Evolutionary conservation across 2,888 invertebrate genomes (phyloP).

Genomic region (Hirtodrosophila confusa): DNA sequence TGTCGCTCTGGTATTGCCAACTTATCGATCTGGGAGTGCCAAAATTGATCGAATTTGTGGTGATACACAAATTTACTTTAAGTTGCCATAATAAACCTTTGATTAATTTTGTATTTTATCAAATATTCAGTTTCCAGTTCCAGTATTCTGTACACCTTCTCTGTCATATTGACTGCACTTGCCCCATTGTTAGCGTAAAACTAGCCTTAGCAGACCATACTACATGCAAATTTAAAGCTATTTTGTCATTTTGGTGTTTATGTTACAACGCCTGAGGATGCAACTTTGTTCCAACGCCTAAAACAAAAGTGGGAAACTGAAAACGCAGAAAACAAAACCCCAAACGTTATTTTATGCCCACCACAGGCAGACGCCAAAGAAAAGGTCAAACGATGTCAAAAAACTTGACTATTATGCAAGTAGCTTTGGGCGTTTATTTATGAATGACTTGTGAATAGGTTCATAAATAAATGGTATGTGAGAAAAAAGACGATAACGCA

Average conservation of each 20-base stretch:
- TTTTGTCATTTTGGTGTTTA: constrained; percentile 22
- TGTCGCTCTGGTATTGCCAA: not conserved
- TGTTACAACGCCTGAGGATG: constrained; percentile 29
- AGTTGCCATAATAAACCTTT: no score
- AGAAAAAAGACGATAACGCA: no score
- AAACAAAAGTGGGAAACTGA: constrained; percentile 8
- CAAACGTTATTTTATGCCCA: constrained; percentile 10
- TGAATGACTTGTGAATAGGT: constrained; percentile 16
- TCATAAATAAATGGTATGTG: not conserved
- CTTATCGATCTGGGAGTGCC: not conserved
- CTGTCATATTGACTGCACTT: no score
- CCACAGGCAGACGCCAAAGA: constrained; percentile 19
- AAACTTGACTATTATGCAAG: constrained; percentile 40
- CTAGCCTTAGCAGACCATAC: constrained; percentile 8
- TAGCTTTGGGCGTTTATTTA: constrained; percentile 5
- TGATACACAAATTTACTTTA: no score
- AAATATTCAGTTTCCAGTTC: no score
- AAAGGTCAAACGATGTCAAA: constrained; percentile 53
- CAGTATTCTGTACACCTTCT: no score
- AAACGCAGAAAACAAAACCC: constrained; percentile 15
- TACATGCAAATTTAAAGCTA: constrained; percentile 26
- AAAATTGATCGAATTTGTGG: no score
- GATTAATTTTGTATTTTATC: no score
- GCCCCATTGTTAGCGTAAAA: not conserved
- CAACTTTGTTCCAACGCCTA: constrained; percentile 21